Base-by-base conservation (phyloP, 2,888 invertebrate species). In the Neoaliturus tenellus region DNA sequence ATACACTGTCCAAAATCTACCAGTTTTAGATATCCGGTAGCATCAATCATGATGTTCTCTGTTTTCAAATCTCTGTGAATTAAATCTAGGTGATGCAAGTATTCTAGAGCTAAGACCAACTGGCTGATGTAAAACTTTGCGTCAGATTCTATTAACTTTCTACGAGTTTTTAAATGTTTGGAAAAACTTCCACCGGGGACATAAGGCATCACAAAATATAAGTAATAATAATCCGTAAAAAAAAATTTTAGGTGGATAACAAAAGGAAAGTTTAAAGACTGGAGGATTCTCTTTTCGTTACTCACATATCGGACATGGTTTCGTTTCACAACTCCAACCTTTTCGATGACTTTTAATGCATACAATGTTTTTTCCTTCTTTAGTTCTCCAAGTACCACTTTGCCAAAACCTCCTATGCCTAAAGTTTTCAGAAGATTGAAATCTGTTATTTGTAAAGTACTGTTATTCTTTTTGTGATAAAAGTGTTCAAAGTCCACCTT, bases 161-260 rank as follows among this genome's bases (percentile, higher is more conserved):
- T 23, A 10, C 1, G 0, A 39, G 12, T 14, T 17, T 39, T 39
- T 4, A 75, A 25, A n/a, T 44, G 23, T n/a, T 25, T 44, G 6
- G 25, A 25, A 20, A 75, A 75, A 17, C 5, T 39, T 28, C 73
- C 73, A 25, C 73, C 73, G 2, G 73, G 28, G 23, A 75, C 23
- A 28, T 25, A 75, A 23, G 73, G 73, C 73, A 75, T 75, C 8
- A 75, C 73, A 44, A 75, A 75, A 44, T 75, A 75, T 17, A 75
- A 48, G 44, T 41, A 44, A 14, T 75, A 44, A 14, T 8, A 41
- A 75, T 75, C 73, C 4, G 44, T 39, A 23, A 75, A 75, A 44
- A 75, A 75, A 25, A 28, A 44, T 44, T 44, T 75, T 14, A 75
- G 10, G 28, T 44, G 8, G 14, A 75, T 28, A 1, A 44, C 39